A percentile compares a stretch with the other conserved stretches of the same genome.
These are phyloP conservation scores for Synergus gifuensis DNA, from an alignment of 2,888 invertebrate genomes.

Conservation along the genomic window DNA sequence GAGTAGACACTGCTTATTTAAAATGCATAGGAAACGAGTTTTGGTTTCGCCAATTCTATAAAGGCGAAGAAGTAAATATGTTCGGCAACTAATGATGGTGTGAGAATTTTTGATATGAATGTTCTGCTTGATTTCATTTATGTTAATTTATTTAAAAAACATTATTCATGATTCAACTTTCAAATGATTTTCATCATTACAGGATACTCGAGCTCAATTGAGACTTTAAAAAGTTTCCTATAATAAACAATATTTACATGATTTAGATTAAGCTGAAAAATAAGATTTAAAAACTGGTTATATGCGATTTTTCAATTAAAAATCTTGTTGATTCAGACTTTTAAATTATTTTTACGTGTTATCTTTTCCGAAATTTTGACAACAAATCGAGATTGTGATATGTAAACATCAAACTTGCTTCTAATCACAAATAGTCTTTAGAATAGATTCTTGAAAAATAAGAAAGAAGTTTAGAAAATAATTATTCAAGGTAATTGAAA, in stretches of 20 bases:
- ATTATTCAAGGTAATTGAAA: too few relatives aligned
- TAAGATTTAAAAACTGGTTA: neutral
- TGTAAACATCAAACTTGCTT: neutral
- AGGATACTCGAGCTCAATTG: neutral
- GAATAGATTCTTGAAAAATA: neutral
- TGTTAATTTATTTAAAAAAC: neutral
- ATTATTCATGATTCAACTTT: neutral
- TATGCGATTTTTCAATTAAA: neutral
- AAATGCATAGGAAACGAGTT: neutral
- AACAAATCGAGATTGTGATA: neutral
- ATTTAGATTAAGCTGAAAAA: neutral
- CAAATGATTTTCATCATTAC: neutral
- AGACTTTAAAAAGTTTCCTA: neutral
- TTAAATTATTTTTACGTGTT: neutral
- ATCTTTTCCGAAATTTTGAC: neutral
- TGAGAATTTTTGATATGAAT: neutral
- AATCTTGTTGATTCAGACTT: neutral
- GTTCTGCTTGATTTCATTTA: slow-evolving; percentile 11
- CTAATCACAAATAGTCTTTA: neutral
- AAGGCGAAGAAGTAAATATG: neutral
- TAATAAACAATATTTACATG: neutral
- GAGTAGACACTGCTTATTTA: neutral
- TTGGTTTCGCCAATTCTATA: neutral
- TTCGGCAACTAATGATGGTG: neutral
- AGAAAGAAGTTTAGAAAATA: neutral